A percentile compares a stretch with the other conserved stretches of the same genome.
phyloP scores from a whole-genome alignment of 2,888 invertebrate genomes.

The Melinaea marsaeus region DNA sequence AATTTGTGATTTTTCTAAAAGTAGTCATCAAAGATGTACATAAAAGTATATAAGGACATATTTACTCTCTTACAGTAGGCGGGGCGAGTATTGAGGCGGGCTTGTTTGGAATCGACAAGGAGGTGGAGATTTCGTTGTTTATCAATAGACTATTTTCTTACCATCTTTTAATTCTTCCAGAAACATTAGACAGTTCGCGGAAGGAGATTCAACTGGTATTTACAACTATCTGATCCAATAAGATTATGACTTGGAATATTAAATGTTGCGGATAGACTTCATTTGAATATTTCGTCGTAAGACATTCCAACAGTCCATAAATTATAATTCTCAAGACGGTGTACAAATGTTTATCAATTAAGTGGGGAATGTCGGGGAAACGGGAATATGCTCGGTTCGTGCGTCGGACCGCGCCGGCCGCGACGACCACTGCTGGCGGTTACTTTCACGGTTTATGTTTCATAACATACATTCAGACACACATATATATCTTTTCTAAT shows the following conservation, averaged over 20 bases:
- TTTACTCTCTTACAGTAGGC: constrained; percentile 70
- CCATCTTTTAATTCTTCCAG: background rate
- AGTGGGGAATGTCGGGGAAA: constrained; percentile 70
- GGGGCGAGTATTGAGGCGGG: constrained; percentile 74
- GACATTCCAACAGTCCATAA: constrained; percentile 63
- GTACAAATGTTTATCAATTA: constrained; percentile 75
- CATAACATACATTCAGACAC: constrained; percentile 29
- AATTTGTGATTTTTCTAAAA: background rate
- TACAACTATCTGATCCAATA: background rate
- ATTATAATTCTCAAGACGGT: constrained; percentile 70
- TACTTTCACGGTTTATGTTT: constrained; percentile 61
- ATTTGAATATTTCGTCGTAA: constrained; percentile 52
- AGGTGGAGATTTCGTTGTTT: constrained; percentile 68
- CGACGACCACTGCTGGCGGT: constrained; percentile 59
- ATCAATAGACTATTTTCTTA: constrained; percentile 47
- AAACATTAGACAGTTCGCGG: constrained; percentile 23
- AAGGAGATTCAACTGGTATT: constrained; percentile 18
- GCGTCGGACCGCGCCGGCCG: constrained; percentile 40
- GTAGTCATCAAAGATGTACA: constrained; percentile 41
- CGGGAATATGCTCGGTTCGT: constrained; percentile 66
- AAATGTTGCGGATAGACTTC: constrained; percentile 31
- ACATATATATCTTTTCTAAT: too few relatives aligned
- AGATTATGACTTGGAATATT: background rate
- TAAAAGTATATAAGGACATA: constrained; percentile 66
- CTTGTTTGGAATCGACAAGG: constrained; percentile 74